These are phyloP conservation scores for Oncorhynchus keta DNA, from an alignment of 2,113 vertebrate genomes.

Conservation along the genomic window DNA sequence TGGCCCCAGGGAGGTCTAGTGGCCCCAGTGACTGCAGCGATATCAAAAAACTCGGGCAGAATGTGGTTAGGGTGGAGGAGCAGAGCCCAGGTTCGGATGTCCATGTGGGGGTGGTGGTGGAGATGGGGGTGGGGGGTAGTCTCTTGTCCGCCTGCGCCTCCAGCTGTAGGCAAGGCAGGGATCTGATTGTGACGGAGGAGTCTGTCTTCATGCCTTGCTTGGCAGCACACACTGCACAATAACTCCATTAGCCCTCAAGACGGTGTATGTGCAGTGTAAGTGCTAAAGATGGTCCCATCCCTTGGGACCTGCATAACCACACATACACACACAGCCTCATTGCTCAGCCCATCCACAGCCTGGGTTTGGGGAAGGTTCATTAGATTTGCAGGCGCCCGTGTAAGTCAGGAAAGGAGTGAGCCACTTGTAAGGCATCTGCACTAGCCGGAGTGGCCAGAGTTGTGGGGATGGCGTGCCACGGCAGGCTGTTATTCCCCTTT, in stretches of 20 bases:
- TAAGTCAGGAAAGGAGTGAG: constrained; percentile 50
- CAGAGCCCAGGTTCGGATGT: constrained; percentile 39
- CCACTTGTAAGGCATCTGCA: constrained; percentile 56
- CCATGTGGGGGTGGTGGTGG: constrained; percentile 31
- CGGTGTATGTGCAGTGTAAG: constrained; percentile 59
- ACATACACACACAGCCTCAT: not conserved
- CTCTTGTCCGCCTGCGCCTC: constrained; percentile 57
- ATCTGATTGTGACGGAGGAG: constrained; percentile 62
- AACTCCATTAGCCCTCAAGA: constrained; percentile 76
- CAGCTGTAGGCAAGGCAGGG: constrained; percentile 65
- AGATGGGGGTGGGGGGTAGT: constrained; percentile 37
- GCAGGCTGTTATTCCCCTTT: constrained; percentile 32
- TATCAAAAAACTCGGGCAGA: not conserved
- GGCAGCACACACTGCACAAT: constrained; percentile 73
- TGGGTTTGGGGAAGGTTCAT: constrained; percentile 1
- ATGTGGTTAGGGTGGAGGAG: constrained; percentile 17
- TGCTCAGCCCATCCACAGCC: too few relatives aligned
- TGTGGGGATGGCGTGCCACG: constrained; percentile 33
- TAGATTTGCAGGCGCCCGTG: constrained; percentile 23
- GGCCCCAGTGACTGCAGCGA: too few relatives aligned
- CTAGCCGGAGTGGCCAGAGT: constrained; percentile 38
- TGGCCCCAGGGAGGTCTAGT: too few relatives aligned
- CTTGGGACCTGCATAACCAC: constrained; percentile 62
- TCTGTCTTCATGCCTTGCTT: constrained; percentile 78
- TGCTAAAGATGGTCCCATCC: constrained; percentile 71